Percentiles rank a stretch among this genome's conserved stretches.
These are phyloP conservation scores for Hylaeus anthracinus DNA, from an alignment of 1,140 invertebrate genomes.

Conservation along the genomic window DNA sequence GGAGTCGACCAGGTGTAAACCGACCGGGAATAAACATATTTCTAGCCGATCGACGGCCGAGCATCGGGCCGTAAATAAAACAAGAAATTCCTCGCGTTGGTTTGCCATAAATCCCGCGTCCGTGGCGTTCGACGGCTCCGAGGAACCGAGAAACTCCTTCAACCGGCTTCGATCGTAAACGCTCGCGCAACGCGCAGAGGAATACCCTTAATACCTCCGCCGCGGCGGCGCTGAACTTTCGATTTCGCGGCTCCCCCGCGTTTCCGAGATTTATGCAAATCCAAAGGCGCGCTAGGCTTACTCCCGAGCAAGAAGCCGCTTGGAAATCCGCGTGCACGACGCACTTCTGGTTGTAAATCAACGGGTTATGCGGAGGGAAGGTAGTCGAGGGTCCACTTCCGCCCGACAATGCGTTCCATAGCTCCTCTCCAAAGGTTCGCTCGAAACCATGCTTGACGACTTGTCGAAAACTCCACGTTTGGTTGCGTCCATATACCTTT, in stretches of 20 bases:
- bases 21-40: slow-evolving; percentile 40
- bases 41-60: slow-evolving; percentile 23
- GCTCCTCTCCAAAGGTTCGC: not conserved
- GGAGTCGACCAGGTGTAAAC: slow-evolving; percentile 27
- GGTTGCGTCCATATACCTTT: too few species aligned
- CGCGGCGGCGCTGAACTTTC: slow-evolving; percentile 69
- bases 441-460: not conserved
- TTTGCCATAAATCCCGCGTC: slow-evolving; percentile 50
- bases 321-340: slow-evolving; percentile 55
- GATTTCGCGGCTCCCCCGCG: slow-evolving; percentile 71
- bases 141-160: slow-evolving; percentile 27
- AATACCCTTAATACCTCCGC: slow-evolving; percentile 47
- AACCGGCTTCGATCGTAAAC: slow-evolving; percentile 58
- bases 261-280: slow-evolving; percentile 76
- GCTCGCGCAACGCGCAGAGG: not conserved
- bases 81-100: slow-evolving; percentile 50
- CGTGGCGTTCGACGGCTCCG: slow-evolving; percentile 19
- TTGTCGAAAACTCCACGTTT: slow-evolving; percentile 11
- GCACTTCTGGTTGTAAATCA: slow-evolving; percentile 76
- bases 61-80: slow-evolving; percentile 51
- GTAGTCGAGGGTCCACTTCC: slow-evolving; percentile 60
- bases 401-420: slow-evolving; percentile 35
- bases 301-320: not conserved
- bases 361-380: slow-evolving; percentile 68
- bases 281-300: slow-evolving; percentile 45